phyloP scores from a whole-genome alignment of 1,140 invertebrate species.

The Drosophila sechellia region DNA sequence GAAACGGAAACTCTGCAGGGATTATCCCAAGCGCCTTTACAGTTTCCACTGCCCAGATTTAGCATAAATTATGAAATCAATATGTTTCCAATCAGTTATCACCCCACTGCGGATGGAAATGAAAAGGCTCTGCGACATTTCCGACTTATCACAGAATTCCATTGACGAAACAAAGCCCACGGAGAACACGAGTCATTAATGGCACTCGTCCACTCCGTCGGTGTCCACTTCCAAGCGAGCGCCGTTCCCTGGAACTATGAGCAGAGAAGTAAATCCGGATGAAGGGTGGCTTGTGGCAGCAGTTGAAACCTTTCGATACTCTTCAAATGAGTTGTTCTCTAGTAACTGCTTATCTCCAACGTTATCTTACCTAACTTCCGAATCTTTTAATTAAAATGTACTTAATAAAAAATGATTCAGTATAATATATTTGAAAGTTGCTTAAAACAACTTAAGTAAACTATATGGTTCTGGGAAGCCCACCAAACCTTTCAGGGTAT shows the following conservation, averaged over 20 bases:
- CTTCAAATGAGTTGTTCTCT: neutral
- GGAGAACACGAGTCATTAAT: slow-evolving; percentile 40
- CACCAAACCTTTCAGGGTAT: neutral
- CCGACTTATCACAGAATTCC: slow-evolving; percentile 39
- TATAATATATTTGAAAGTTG: neutral
- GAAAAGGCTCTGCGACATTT: slow-evolving; percentile 23
- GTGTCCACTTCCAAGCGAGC: slow-evolving; percentile 30
- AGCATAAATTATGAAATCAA: slow-evolving; percentile 65
- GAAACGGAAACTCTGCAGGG: neutral
- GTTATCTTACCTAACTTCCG: no score
- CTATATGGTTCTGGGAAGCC: neutral
- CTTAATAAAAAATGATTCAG: neutral
- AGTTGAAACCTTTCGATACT: neutral
- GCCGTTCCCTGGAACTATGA: slow-evolving; percentile 1
- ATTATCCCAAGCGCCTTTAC: slow-evolving; percentile 54
- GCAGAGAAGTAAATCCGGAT: neutral
- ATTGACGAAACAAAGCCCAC: slow-evolving; percentile 31
- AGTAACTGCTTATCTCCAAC: no score
- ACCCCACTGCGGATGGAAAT: neutral
- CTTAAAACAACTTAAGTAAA: no score
- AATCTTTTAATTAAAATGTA: neutral
- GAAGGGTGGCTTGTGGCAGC: neutral
- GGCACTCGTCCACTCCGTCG: slow-evolving; percentile 22
- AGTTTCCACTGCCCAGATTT: slow-evolving; percentile 34
- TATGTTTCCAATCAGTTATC: slow-evolving; percentile 26